phyloP scores from a whole-genome alignment of 1,140 invertebrate genomes.

The Brachionus rubens region DNA sequence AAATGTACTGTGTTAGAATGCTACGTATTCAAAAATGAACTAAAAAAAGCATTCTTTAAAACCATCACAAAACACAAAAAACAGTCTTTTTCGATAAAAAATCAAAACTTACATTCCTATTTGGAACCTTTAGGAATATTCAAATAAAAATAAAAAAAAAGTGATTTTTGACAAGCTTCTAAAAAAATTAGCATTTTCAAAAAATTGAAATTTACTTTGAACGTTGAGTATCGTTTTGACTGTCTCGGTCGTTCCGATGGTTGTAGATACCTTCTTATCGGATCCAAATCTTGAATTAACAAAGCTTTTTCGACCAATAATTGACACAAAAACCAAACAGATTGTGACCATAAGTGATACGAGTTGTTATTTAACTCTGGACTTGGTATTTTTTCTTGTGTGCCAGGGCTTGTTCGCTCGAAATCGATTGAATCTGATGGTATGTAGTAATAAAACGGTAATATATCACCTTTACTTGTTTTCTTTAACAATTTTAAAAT shows the following conservation, averaged over 20 bases:
- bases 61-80: too few relatives aligned
- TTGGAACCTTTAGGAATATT: slow-evolving; percentile 9
- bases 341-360: slow-evolving; percentile 79
- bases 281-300: slow-evolving; percentile 47
- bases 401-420: slow-evolving; percentile 72
- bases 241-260: slow-evolving; percentile 86
- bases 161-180: background rate
- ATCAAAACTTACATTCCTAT: slow-evolving; percentile 36
- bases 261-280: slow-evolving; percentile 78
- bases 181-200: background rate
- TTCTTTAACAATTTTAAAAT: slow-evolving; percentile 62
- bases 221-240: slow-evolving; percentile 87
- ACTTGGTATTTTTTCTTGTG: slow-evolving; percentile 67
- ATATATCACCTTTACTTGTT: slow-evolving; percentile 49
- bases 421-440: slow-evolving; percentile 73
- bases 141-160: background rate
- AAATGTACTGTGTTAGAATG: too few relatives aligned
- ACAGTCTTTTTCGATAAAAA: background rate
- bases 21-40: too few relatives aligned
- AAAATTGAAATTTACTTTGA: slow-evolving; percentile 71
- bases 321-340: slow-evolving; percentile 87
- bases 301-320: slow-evolving; percentile 64
- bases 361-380: slow-evolving; percentile 63
- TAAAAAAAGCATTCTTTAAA: too few relatives aligned
- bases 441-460: slow-evolving; percentile 65